A percentile compares a stretch with the other conserved stretches of the same genome.
phyloP scores from a whole-genome alignment of 2,113 vertebrate species.

The Peromyscus polionotus region DNA sequence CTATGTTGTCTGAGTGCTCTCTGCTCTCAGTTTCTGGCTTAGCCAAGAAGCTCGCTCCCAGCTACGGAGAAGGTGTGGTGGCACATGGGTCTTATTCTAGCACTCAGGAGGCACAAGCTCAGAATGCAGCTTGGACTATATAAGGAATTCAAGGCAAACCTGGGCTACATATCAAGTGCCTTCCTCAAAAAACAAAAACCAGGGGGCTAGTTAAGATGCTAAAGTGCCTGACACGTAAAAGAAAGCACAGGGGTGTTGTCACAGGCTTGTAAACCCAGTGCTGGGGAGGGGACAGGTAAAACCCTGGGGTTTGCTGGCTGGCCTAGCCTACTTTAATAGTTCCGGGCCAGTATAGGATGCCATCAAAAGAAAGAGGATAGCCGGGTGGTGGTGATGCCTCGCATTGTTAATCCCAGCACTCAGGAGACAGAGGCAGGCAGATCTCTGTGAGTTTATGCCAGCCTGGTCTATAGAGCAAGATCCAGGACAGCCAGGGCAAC shows the following conservation, averaged over 20 bases:
- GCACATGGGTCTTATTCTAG: neutral
- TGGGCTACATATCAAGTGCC: neutral
- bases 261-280: neutral
- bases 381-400: neutral
- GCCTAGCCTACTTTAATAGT: neutral
- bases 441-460: neutral
- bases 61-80: neutral
- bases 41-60: neutral
- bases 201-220: neutral
- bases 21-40: neutral
- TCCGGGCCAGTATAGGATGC: neutral
- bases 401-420: neutral
- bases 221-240: neutral
- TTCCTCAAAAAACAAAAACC: neutral
- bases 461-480: neutral
- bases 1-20: neutral
- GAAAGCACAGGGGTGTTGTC: neutral
- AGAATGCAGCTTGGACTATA: neutral
- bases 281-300: neutral
- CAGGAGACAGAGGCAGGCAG: neutral
- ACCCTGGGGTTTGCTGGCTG: too few relatives aligned
- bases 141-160: neutral
- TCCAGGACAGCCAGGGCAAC: neutral
- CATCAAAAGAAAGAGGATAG: neutral
- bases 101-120: neutral